Evolutionary conservation across 2,888 invertebrate species (phyloP).

Genomic region (Dugesia japonica): DNA sequence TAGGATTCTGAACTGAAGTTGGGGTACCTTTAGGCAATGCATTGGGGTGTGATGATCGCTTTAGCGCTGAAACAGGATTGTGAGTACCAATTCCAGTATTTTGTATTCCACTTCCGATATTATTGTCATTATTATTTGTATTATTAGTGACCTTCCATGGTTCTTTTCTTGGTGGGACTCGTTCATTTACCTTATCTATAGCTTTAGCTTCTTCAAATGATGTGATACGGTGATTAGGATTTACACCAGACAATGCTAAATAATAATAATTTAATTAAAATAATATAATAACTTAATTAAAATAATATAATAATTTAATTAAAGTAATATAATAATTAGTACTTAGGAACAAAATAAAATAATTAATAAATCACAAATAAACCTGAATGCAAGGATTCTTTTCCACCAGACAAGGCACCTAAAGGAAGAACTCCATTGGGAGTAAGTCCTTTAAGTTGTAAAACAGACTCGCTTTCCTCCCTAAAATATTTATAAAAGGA

Average conservation of each 20-base stretch:
- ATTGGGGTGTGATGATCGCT: not conserved
- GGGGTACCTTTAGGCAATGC: not conserved
- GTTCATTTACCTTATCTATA: conserved; percentile 15
- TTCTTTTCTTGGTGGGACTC: conserved; percentile 10
- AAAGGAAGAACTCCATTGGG: conserved; percentile 90
- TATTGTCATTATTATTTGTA: not conserved
- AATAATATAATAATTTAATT: not conserved
- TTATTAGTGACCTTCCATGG: not conserved
- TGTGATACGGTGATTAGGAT: conserved; percentile 24
- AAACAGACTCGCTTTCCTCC: conserved; percentile 95
- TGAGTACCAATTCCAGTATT: not conserved
- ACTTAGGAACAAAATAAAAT: too few species aligned
- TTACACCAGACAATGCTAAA: conserved; percentile 13
- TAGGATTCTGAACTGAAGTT: not conserved
- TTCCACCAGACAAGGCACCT: conserved; percentile 88
- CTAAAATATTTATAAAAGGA: conserved; percentile 51
- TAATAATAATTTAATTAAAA: not conserved
- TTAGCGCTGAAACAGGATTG: not conserved
- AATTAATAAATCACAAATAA: too few species aligned
- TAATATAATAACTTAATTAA: too few species aligned
- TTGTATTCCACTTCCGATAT: not conserved
- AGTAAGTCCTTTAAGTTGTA: conserved; percentile 92
- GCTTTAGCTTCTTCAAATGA: conserved; percentile 24
- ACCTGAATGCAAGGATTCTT: conserved; percentile 42
- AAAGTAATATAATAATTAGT: too few species aligned